Evolutionary conservation across 2,797 vertebrate species (phyloP).

Genomic region (Semotilus atromaculatus): DNA sequence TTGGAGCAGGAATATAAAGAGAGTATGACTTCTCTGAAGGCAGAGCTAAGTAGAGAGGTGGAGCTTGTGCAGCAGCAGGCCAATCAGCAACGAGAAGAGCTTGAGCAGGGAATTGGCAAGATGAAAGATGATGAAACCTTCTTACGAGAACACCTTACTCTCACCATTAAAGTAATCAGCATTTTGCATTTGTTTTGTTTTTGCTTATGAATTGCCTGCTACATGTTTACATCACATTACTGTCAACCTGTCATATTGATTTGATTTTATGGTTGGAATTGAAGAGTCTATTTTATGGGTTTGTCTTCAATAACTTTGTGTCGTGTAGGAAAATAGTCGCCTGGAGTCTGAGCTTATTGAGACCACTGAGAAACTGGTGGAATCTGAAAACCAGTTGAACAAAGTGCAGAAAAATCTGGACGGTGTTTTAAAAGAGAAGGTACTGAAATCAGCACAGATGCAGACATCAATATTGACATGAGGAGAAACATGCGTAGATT

Average conservation of each 20-base stretch:
- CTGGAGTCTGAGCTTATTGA: constrained; percentile 90
- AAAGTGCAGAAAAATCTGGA: constrained; percentile 91
- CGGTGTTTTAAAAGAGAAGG: constrained; percentile 89
- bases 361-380: constrained; percentile 81
- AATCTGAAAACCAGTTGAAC: constrained; percentile 80
- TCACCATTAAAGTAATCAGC: constrained; percentile 87
- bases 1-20: constrained; percentile 94
- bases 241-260: background rate
- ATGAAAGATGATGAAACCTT: constrained; percentile 87
- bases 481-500: background rate
- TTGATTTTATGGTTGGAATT: background rate
- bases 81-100: constrained; percentile 82
- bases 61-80: constrained; percentile 91
- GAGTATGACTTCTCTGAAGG: constrained; percentile 76
- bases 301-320: constrained; percentile 18
- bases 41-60: constrained; percentile 84
- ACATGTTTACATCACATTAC: background rate
- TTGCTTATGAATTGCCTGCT: background rate
- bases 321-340: constrained; percentile 87
- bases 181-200: background rate
- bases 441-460: constrained; percentile 57
- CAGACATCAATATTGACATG: background rate
- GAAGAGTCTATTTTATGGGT: background rate
- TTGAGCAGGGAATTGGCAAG: constrained; percentile 88
- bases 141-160: constrained; percentile 86